These are phyloP conservation scores for Pectinophora gossypiella DNA, from an alignment of 1,140 invertebrate genomes.

Conservation along the genomic window DNA sequence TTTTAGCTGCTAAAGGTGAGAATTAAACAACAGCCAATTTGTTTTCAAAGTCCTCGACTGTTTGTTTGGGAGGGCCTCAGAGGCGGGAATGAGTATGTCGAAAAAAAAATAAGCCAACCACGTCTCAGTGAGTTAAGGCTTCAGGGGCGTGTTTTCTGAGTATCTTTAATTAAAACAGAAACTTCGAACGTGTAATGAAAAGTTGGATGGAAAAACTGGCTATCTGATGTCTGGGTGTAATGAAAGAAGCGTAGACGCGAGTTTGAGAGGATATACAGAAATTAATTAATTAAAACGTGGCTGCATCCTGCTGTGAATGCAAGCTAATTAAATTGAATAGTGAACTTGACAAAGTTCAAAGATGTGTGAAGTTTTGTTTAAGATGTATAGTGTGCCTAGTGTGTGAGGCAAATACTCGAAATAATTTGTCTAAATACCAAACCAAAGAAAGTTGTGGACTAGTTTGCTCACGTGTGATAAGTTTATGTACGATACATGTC, in stretches of 20 bases:
- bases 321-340: no score
- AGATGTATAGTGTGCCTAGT: no score
- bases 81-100: constrained; percentile 70
- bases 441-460: no score
- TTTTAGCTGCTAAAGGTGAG: background rate
- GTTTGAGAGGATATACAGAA: no score
- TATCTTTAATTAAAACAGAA: constrained; percentile 72
- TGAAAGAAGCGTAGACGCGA: no score
- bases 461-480: no score
- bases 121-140: constrained; percentile 69
- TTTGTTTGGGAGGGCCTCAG: constrained; percentile 72
- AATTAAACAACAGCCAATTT: constrained; percentile 29
- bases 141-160: constrained; percentile 64
- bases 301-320: background rate
- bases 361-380: no score
- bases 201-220: constrained; percentile 30
- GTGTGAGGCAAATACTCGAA: no score
- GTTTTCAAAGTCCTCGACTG: constrained; percentile 68
- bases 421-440: no score
- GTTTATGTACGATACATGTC: no score
- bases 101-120: constrained; percentile 74
- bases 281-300: constrained; percentile 24
- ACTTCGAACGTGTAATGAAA: constrained; percentile 59
- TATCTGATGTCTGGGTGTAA: constrained; percentile 26
- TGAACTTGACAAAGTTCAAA: background rate